Evolutionary conservation across 2,888 invertebrate species (phyloP).

Genomic region (Gryllus longicercus): DNA sequence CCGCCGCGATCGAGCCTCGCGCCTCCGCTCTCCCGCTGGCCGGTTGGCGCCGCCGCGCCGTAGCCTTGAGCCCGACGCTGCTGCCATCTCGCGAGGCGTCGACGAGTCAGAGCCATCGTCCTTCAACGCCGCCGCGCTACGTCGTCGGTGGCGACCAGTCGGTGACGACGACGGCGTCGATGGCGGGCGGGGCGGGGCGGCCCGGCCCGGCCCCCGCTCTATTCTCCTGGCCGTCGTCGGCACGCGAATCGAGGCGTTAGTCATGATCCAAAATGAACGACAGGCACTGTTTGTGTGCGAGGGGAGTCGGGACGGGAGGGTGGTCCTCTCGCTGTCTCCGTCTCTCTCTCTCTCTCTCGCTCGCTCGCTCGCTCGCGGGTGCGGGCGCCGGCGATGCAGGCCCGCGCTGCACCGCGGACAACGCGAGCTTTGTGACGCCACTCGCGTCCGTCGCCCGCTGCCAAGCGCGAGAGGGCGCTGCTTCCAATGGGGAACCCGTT

Average conservation of each 20-base stretch:
- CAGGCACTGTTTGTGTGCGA: neutral
- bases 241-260: neutral
- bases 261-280: neutral
- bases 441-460: neutral
- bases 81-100: neutral
- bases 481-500: neutral
- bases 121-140: neutral
- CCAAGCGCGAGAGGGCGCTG: neutral
- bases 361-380: neutral
- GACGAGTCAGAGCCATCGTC: neutral
- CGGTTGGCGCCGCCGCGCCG: neutral
- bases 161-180: neutral
- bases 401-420: constrained; percentile 6
- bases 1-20: neutral
- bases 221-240: neutral
- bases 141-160: no score
- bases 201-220: neutral
- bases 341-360: no score
- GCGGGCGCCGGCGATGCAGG: neutral
- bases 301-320: neutral
- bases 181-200: neutral
- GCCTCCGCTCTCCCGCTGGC: neutral
- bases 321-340: no score
- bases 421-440: neutral
- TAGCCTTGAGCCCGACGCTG: neutral